phyloP scores from a whole-genome alignment of 2,113 vertebrate genomes.

The Piaya cayana region DNA sequence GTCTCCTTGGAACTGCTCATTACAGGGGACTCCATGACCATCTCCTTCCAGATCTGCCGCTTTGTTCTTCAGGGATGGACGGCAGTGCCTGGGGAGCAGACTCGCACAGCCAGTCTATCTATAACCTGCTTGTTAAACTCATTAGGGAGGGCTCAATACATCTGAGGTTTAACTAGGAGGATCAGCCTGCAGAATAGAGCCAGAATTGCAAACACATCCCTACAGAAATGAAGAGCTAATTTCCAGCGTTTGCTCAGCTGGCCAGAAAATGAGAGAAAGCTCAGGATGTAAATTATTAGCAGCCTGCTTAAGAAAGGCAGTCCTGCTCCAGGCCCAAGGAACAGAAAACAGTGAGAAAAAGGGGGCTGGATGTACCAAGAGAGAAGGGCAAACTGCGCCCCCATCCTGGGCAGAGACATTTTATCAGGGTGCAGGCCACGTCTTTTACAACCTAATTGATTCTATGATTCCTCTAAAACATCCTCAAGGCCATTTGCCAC shows the following conservation, averaged over 20 bases:
- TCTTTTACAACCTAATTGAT: neutral
- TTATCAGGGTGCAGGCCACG: neutral
- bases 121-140: neutral
- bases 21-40: accelerated
- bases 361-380: accelerated
- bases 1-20: neutral
- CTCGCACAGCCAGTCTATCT: neutral
- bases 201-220: neutral
- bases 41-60: accelerated
- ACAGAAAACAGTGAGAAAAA: neutral
- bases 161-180: neutral
- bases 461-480: neutral
- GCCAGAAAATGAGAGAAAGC: neutral
- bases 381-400: neutral
- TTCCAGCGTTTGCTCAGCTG: neutral
- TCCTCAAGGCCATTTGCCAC: neutral
- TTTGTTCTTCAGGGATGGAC: accelerated
- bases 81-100: neutral
- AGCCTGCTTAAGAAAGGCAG: neutral
- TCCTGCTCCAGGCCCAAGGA: neutral
- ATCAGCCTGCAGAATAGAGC: neutral
- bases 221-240: neutral
- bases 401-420: neutral
- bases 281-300: neutral
- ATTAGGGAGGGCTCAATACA: neutral